These are phyloP conservation scores for Bimastos eiseni DNA, from an alignment of 2,888 invertebrate species.

Conservation along the genomic window DNA sequence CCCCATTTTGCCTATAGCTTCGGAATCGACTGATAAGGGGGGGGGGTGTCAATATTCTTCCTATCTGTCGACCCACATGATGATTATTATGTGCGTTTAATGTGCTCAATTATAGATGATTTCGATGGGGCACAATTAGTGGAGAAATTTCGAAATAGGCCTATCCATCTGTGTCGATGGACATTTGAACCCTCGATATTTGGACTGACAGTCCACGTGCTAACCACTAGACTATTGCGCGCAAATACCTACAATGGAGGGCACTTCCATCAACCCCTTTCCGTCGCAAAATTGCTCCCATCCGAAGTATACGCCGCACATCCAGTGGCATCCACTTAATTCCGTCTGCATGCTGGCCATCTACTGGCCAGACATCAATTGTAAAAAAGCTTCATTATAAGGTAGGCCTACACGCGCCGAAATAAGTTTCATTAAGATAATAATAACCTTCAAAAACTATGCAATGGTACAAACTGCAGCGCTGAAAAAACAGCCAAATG, in stretches of 20 bases:
- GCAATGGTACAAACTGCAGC: too few relatives aligned
- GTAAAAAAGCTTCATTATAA: too few relatives aligned
- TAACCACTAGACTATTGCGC: too few relatives aligned
- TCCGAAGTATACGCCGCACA: neutral
- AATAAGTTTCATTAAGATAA: too few relatives aligned
- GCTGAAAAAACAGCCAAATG: neutral
- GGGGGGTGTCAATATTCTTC: neutral
- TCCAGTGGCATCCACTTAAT: too few relatives aligned
- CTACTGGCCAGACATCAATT: too few relatives aligned
- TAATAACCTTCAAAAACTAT: too few relatives aligned
- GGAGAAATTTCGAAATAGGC: neutral
- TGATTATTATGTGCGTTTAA: neutral
- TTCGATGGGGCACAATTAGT: neutral
- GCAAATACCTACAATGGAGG: neutral
- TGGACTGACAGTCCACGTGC: neutral
- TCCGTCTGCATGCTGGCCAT: too few relatives aligned
- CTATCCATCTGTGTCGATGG: neutral
- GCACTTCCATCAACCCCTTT: neutral
- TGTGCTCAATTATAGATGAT: neutral
- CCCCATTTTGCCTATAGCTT: neutral
- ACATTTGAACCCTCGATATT: neutral
- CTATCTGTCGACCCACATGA: neutral
- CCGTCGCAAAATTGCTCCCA: neutral
- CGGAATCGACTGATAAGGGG: neutral
- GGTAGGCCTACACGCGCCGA: too few relatives aligned